Conservation (phyloP, 2,113 vertebrate species). For the Blennius ocellaris region DNA sequence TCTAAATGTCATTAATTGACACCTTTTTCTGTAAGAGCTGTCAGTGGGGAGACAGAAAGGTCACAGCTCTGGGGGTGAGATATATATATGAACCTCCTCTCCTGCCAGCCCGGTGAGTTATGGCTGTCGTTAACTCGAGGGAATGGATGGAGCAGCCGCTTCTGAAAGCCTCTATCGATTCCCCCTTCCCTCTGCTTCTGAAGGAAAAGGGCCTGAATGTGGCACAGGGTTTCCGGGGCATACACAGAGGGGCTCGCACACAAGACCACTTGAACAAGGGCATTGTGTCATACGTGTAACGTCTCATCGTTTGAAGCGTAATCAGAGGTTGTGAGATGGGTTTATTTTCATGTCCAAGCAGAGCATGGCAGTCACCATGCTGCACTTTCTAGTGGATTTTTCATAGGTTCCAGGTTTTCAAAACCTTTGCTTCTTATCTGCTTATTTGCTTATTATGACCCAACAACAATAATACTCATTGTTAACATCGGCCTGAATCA, state of each 20-base stretch:
- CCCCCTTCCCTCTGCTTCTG: conserved; percentile 55
- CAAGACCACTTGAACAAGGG: conserved; percentile 17
- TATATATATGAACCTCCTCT: conserved; percentile 73
- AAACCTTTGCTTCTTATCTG: no score
- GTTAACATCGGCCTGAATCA: no score
- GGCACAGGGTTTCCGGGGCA: conserved; percentile 66
- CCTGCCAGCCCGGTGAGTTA: conserved; percentile 78
- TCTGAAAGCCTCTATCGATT: conserved; percentile 83
- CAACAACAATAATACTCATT: no score
- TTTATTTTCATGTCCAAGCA: no score
- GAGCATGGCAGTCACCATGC: no score
- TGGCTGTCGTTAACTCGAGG: conserved; percentile 82
- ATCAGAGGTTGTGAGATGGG: no score
- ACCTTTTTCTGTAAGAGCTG: conserved; percentile 82
- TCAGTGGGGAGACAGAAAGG: conserved; percentile 83
- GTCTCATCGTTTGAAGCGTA: neutral
- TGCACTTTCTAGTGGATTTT: no score
- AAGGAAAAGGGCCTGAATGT: conserved; percentile 55
- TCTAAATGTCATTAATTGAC: conserved; percentile 87
- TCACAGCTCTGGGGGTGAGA: conserved; percentile 77
- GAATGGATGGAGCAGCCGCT: conserved; percentile 80
- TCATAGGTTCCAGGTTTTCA: no score
- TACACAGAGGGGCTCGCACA: conserved; percentile 51
- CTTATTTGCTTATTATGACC: no score
- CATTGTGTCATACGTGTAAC: neutral